A percentile compares a stretch with the other conserved stretches of the same genome.
Evolutionary conservation across 2,113 vertebrate species (phyloP).

Genomic region (Struthio camelus): DNA sequence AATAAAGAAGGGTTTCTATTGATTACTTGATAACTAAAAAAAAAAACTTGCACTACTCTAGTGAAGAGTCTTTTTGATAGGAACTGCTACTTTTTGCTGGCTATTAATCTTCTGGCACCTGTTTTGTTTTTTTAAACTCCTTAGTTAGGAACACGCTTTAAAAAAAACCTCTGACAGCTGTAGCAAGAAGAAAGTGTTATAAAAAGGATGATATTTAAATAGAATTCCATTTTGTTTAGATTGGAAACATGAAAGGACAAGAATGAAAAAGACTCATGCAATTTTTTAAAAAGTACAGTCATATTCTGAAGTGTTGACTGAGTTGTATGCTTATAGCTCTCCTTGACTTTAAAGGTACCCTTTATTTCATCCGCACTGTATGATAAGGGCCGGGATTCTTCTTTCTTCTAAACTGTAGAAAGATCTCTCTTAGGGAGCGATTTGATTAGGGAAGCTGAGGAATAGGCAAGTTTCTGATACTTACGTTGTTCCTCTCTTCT

Average conservation of each 20-base stretch:
- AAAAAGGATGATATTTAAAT: neutral
- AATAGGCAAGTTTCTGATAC: neutral
- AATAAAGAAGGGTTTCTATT: neutral
- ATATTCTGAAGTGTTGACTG: neutral
- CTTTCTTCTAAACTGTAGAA: neutral
- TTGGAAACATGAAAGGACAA: neutral
- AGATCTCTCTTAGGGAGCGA: neutral
- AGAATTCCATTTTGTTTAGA: neutral
- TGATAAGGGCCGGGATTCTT: neutral
- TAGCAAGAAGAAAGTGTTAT: neutral
- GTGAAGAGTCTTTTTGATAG: neutral
- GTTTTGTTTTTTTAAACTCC: neutral
- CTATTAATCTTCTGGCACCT: neutral
- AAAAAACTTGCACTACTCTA: neutral
- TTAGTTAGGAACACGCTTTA: neutral
- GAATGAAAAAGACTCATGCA: neutral
- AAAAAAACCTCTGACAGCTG: neutral
- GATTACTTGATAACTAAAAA: neutral
- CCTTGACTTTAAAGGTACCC: neutral
- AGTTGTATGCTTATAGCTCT: neutral
- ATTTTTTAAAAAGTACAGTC: neutral
- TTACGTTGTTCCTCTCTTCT: neutral
- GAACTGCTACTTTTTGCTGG: neutral
- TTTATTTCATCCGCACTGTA: neutral
- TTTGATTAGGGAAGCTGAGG: neutral